Evolutionary conservation across 2,113 vertebrate genomes (phyloP), one percentile per base, ranked within the genome.

Genomic region (Mastomys coucha): DNA sequence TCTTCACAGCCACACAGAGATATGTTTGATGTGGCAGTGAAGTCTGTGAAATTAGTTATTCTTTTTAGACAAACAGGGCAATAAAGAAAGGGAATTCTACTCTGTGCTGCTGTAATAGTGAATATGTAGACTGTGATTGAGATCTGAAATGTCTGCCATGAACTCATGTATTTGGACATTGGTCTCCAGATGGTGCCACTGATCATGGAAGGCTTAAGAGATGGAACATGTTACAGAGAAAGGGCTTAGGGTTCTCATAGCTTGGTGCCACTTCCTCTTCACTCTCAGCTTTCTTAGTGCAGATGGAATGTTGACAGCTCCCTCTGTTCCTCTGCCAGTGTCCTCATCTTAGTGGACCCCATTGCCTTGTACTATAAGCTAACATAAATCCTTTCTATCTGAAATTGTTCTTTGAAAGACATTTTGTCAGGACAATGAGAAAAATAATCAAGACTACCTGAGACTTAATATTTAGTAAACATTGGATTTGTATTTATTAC

Each of bases 181-280:
- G 20, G 56, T 58, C 53, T 39, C 11, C 20, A 58, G 19, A 22
- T n/a, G 51, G 20, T 56, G 53, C 5, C 36, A 81, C 11, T 84
- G n/a, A 60, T 39, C 42, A 53, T 58, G 33, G 5, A 58, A 81
- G 28, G 6, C 26, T 63, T 13, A 39, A n/a, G 36, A 84, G 22
- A 3, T 8, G 0, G 22, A 26, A 36, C 2, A 1, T 39, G 31
- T 56, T 33, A 3, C 28, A 11, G n/a, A 9, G 33, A 22, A 1
- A 81, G 19, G 3, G 11, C 5, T n/a, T 20, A 0, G 3, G 12
- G 3, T 58, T 60, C 26, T 63, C 13, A 39, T 2, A 42, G 22
- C 22, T 39, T 39, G 12, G 36, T 1, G 0, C 36, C 22, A 10
- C 36, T 63, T 84, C 22, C 12, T 60, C 13, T 16, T 39, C 11